These are phyloP conservation scores for Acanthurus leucopareius DNA, from an alignment of 2,797 vertebrate genomes.

Conservation along the genomic window DNA sequence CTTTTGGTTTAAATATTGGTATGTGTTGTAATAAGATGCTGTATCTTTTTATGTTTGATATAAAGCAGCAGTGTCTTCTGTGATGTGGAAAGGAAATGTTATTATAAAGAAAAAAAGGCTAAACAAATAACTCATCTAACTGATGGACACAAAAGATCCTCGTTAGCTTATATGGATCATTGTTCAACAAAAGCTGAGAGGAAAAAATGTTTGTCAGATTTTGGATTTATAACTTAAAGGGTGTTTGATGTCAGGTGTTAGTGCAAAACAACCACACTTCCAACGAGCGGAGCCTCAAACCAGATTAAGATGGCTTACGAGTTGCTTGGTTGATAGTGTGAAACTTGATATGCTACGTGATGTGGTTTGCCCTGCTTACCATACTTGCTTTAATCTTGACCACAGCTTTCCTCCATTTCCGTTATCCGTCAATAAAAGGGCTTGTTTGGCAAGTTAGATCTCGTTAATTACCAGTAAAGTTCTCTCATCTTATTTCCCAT, in stretches of 20 bases:
- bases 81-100: background rate
- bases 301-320: conserved; percentile 13
- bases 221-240: too few species aligned
- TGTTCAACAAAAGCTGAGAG: too few species aligned
- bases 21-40: background rate
- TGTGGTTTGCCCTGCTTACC: conserved; percentile 42
- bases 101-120: background rate
- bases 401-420: conserved; percentile 36
- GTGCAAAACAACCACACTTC: conserved; percentile 35
- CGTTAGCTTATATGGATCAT: background rate
- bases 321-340: conserved; percentile 31
- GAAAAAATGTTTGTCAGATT: too few species aligned
- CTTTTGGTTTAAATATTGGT: too few species aligned
- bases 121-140: background rate
- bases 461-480: conserved; percentile 5
- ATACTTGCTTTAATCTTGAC: conserved; percentile 21
- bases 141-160: background rate
- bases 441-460: conserved; percentile 31
- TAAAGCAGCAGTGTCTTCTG: background rate
- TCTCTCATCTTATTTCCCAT: background rate
- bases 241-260: conserved; percentile 23
- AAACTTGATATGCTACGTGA: conserved; percentile 42
- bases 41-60: background rate
- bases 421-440: conserved; percentile 40
- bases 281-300: conserved; percentile 11